These are phyloP conservation scores for Sinelater perroti DNA, from an alignment of 2,888 invertebrate species.

Conservation along the genomic window DNA sequence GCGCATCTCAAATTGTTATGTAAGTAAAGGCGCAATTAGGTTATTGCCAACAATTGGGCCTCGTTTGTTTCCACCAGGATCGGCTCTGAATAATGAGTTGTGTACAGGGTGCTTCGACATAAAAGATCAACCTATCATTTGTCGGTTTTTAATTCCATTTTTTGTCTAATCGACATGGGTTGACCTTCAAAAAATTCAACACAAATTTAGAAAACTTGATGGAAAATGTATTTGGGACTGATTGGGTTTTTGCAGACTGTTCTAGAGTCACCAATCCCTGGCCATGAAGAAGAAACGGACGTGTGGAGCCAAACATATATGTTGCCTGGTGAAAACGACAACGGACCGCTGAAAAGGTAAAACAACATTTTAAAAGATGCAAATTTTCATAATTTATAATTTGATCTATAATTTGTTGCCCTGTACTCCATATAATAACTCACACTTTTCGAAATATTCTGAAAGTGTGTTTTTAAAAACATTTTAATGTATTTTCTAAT, in stretches of 20 bases:
- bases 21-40: background rate
- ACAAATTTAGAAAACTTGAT: no score
- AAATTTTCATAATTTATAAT: background rate
- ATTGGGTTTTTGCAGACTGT: constrained; percentile 66
- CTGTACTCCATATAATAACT: background rate
- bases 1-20: background rate
- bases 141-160: no score
- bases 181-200: no score
- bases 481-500: no score
- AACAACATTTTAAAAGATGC: background rate
- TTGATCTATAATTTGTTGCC: background rate
- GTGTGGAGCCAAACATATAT: constrained; percentile 82
- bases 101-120: no score
- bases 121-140: no score
- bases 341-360: constrained; percentile 69
- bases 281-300: constrained; percentile 75
- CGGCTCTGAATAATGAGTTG: no score
- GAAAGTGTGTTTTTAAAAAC: background rate
- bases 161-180: no score
- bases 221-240: no score
- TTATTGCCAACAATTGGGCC: no score
- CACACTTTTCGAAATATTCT: background rate
- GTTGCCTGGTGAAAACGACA: constrained; percentile 68
- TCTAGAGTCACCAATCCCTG: constrained; percentile 71
- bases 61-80: no score